A percentile compares a stretch with the other conserved stretches of the same genome.
These are phyloP conservation scores for Diprion similis DNA, from an alignment of 1,140 invertebrate genomes.

Conservation along the genomic window DNA sequence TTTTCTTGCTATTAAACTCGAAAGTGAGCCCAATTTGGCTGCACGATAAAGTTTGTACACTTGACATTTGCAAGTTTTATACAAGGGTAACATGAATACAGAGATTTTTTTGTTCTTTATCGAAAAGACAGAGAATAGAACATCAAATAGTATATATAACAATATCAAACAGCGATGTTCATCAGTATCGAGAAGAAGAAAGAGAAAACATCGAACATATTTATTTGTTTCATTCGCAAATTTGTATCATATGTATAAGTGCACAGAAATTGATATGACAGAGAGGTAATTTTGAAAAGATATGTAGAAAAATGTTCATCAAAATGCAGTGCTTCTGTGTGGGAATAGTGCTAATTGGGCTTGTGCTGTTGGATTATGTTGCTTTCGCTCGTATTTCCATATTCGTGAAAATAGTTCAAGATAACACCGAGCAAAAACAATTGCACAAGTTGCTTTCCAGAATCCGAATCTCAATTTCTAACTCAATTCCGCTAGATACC, in stretches of 20 bases:
- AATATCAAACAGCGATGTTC: neutral
- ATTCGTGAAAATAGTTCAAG: neutral
- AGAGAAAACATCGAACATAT: neutral
- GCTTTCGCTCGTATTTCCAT: neutral
- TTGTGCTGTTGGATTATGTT: neutral
- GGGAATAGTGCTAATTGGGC: neutral
- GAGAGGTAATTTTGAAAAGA: neutral
- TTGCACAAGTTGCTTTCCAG: neutral
- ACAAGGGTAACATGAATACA: too few species aligned
- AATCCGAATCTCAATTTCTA: neutral
- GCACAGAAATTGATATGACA: neutral
- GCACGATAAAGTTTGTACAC: too few species aligned
- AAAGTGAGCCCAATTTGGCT: too few species aligned
- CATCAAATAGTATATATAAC: neutral
- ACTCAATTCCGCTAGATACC: neutral
- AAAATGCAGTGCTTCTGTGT: constrained; percentile 5
- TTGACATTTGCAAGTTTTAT: too few species aligned
- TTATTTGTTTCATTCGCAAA: neutral
- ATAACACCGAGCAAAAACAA: neutral
- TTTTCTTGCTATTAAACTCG: too few species aligned
- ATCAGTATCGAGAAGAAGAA: neutral
- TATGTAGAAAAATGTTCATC: neutral
- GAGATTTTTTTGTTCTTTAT: too few species aligned
- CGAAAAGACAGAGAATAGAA: neutral
- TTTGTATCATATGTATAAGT: neutral